These are phyloP conservation scores for Erpobdella octoculata DNA, from an alignment of 2,888 invertebrate species.

Conservation along the genomic window DNA sequence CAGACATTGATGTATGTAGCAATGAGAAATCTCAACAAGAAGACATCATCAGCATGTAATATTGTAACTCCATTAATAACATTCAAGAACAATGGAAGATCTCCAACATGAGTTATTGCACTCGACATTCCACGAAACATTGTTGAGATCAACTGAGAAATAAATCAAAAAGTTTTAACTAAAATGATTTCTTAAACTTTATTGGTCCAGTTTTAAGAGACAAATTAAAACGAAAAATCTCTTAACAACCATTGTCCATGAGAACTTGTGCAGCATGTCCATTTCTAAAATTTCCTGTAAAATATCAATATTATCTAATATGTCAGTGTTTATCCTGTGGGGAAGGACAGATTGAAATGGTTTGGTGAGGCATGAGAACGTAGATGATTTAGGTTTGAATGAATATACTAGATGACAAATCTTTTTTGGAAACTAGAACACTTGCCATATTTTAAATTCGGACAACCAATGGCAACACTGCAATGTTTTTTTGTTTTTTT, in stretches of 20 bases:
- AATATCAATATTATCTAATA: not conserved
- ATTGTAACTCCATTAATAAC: constrained; percentile 92
- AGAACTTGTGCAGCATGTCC: constrained; percentile 94
- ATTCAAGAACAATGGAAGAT: constrained; percentile 92
- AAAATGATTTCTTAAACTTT: not conserved
- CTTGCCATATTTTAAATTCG: no score
- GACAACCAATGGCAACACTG: no score
- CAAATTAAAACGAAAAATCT: not conserved
- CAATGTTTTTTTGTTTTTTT: no score
- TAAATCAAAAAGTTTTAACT: not conserved
- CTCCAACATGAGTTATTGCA: constrained; percentile 89
- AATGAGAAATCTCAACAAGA: constrained; percentile 86
- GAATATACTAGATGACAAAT: no score
- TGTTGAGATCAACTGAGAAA: constrained; percentile 66
- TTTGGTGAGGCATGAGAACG: no score
- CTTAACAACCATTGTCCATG: constrained; percentile 74
- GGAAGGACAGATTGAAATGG: no score
- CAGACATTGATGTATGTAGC: constrained; percentile 86
- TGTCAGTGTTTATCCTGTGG: not conserved
- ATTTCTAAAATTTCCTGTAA: constrained; percentile 73
- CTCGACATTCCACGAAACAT: constrained; percentile 98
- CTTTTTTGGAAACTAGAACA: no score
- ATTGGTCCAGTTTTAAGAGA: not conserved
- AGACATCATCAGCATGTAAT: constrained; percentile 90
- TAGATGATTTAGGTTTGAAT: no score